Percentiles rank a stretch among this genome's conserved stretches.
Conservation (phyloP, 2,888 invertebrate species). For the Polyommatus icarus region DNA sequence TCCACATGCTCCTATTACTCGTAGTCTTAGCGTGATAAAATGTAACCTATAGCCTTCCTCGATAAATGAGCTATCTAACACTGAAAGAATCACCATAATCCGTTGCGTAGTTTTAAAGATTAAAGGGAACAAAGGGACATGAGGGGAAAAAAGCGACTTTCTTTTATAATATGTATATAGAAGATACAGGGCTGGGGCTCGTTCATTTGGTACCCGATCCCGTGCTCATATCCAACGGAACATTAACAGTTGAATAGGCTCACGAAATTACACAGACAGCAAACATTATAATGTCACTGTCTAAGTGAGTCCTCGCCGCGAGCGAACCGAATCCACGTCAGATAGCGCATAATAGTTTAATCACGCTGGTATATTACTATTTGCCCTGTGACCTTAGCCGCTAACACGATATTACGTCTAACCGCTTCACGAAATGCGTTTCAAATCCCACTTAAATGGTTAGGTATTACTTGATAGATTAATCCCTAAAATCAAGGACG, state of each 20-base stretch:
- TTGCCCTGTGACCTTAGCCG: not conserved
- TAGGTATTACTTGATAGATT: not conserved
- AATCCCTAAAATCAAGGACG: not conserved
- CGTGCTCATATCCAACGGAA: not conserved
- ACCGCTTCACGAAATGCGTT: not conserved
- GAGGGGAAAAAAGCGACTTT: no score
- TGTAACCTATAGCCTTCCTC: no score
- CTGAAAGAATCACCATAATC: no score
- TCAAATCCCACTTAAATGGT: conserved; percentile 3
- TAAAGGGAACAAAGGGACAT: no score
- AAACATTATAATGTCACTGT: conserved; percentile 3
- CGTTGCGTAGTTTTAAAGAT: no score
- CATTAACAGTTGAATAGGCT: not conserved
- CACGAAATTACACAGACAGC: not conserved
- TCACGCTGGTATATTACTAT: not conserved
- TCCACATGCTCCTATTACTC: no score
- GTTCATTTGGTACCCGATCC: not conserved
- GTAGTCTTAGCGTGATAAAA: no score
- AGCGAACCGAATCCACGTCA: not conserved
- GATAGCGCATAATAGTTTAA: not conserved
- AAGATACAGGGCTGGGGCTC: no score
- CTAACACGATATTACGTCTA: conserved; percentile 7
- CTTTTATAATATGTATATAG: no score
- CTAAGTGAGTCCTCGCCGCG: not conserved
- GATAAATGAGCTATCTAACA: no score